Evolutionary conservation across 2,888 invertebrate species (phyloP), one percentile per base, ranked within the genome.

Genomic region (Chrysolina oricalcia): DNA sequence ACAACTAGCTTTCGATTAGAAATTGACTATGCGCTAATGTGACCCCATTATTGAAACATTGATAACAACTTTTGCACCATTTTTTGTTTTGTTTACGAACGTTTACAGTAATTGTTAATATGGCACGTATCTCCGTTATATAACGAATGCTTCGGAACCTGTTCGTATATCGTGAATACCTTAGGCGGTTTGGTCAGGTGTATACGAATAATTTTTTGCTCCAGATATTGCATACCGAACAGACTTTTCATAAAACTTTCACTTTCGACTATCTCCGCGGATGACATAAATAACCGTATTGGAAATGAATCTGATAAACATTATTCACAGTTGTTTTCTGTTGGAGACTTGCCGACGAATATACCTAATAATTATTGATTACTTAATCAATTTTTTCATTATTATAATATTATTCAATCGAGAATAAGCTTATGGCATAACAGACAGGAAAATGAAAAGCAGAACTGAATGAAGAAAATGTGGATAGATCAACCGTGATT

Each of bases 171-270:
- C 48, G 17, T 17, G 27, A 48, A n/a, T 46, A 66, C 67, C 67
- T 27, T 35, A 50, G 50, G 67, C 67, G 35, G 23, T 67, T 43
- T 35, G 50, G 21, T 27, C 67, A 67, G 50, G 50, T 67, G 27
- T 21, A 43, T 43, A 50, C 17, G 27, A 53, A n/a, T 40, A 8
- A 40, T 68, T 68, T 67, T 68, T 68, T 48, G 53, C 68, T 68
- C 68, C 53, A 68, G 40, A 68, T 68, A 68, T 68, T 68, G 53
- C 41, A 53, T 68, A 13, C 53, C 40, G 53, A 27, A 27, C 19
- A 19, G 27, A 40, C 68, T 8, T 48, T 53, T 41, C 53, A 40
- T 53, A 40, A 41, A 40, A 68, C 68, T 68, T 68, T 68, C 68
- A 53, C 68, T 68, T 68, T 27, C 68, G 53, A 68, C 11, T 68